phyloP scores from a whole-genome alignment of 2,113 vertebrate genomes.

The Heloderma charlesbogerti region DNA sequence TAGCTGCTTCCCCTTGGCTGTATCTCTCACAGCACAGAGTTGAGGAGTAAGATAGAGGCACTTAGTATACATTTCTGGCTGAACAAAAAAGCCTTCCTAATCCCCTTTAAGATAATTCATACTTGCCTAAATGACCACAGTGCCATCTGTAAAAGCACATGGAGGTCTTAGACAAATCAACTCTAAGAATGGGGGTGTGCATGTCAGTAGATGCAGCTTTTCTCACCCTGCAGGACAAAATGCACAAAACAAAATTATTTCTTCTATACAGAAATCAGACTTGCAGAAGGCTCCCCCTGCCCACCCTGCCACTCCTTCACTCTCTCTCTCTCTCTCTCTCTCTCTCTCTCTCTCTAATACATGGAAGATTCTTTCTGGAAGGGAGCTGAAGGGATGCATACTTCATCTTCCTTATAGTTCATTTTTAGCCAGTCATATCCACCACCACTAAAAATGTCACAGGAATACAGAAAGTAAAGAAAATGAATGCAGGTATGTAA shows the following conservation, averaged over 20 bases:
- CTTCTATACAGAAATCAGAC: not conserved
- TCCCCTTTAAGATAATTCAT: not conserved
- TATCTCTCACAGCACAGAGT: not conserved
- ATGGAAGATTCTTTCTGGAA: not conserved
- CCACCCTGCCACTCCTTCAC: no score
- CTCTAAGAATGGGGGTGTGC: no score
- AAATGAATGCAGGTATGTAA: not conserved
- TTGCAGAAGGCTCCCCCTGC: not conserved
- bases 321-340: no score
- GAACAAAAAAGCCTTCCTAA: not conserved
- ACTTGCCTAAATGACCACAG: not conserved
- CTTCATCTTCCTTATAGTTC: not conserved
- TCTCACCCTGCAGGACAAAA: not conserved
- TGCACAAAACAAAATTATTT: not conserved
- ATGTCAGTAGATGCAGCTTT: not conserved
- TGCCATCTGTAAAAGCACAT: not conserved
- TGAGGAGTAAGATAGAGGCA: not conserved
- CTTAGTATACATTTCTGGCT: not conserved
- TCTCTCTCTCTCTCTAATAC: not conserved
- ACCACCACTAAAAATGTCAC: not conserved
- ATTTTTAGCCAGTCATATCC: not conserved
- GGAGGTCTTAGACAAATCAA: not conserved
- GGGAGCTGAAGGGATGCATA: not conserved
- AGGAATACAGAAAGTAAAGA: not conserved
- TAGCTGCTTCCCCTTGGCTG: not conserved